These are phyloP conservation scores for Oceanites oceanicus DNA, from an alignment of 2,113 vertebrate genomes.

Conservation along the genomic window DNA sequence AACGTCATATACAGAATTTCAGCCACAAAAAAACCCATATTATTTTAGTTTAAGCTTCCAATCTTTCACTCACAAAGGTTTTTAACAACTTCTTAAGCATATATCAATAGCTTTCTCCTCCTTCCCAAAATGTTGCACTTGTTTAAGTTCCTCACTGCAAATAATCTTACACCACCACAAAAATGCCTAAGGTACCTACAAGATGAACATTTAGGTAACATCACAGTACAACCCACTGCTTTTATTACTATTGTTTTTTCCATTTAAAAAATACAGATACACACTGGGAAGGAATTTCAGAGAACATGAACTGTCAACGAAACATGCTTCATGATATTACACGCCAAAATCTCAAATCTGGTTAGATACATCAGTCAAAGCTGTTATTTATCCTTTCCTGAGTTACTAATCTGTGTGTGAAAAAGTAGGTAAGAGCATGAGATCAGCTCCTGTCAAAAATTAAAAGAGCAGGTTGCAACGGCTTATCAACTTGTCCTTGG, in stretches of 20 bases:
- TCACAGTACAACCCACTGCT: not conserved
- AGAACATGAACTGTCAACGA: not conserved
- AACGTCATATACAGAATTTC: not conserved
- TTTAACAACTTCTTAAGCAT: not conserved
- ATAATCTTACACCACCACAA: not conserved
- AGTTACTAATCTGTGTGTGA: not conserved
- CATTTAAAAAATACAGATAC: not conserved
- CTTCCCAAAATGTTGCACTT: not conserved
- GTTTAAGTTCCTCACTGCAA: not conserved
- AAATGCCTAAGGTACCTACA: not conserved
- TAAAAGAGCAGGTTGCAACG: conserved; percentile 38
- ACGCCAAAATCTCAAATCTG: not conserved
- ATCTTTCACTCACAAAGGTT: not conserved
- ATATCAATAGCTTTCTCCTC: not conserved
- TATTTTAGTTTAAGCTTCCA: not conserved
- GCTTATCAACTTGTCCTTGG: conserved; percentile 43
- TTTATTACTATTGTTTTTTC: not conserved
- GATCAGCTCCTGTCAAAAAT: not conserved
- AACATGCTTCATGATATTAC: not conserved
- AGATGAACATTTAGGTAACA: not conserved
- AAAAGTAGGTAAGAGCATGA: not conserved
- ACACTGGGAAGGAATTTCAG: not conserved
- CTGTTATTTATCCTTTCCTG: not conserved
- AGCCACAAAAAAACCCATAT: not conserved
- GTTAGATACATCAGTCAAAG: not conserved